Evolutionary conservation across 2,888 invertebrate genomes (phyloP), one percentile per base, ranked within the genome.

Genomic region (Octonoba sinensis): DNA sequence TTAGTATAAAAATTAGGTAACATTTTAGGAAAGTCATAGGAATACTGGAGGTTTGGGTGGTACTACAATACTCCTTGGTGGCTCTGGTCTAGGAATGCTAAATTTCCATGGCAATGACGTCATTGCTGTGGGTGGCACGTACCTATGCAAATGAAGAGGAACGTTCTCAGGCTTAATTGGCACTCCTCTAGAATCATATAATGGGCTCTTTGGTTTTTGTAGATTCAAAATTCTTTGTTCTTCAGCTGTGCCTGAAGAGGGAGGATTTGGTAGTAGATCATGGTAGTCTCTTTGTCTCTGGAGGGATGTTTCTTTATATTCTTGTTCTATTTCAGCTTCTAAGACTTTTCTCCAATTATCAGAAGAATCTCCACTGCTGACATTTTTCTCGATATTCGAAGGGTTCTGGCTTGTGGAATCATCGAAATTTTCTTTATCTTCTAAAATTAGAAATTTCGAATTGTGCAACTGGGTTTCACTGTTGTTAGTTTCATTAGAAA

Each of bases 91-190:
- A 24, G 82, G 82, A 72, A 82, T 82, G 1, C 76, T 27, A 72
- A 72, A 76, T 66, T 76, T 82, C 76, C 73, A 76, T 8, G 76
- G 71, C 13, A 67, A 49, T 1, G 76, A 66, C 66, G 71, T 27
- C 18, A 67, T 24, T 18, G 54, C 75, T 59, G 56, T 60, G 16
- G 82, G 75, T 49, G 76, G 75, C 16, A 71, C 57, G 20, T 57
- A 82, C 20, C 82, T 16, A 67, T 82, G 82, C 12, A 82, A 56
- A 47, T 82, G 82, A 2, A 82, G 54, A 49, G 82, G 82, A 20
- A 82, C 82, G 47, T 82, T 74, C 60, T 82, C 82, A 8, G 82
- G 71, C 16, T 82, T 71, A 22, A 82, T 56, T 16, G 51, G 65
- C 16, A 60, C 59, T 15, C 82, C 82, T 47, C 67, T 72, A 1